Conservation (phyloP, 2,797 vertebrate genomes). For the Eospalax fontanierii region DNA sequence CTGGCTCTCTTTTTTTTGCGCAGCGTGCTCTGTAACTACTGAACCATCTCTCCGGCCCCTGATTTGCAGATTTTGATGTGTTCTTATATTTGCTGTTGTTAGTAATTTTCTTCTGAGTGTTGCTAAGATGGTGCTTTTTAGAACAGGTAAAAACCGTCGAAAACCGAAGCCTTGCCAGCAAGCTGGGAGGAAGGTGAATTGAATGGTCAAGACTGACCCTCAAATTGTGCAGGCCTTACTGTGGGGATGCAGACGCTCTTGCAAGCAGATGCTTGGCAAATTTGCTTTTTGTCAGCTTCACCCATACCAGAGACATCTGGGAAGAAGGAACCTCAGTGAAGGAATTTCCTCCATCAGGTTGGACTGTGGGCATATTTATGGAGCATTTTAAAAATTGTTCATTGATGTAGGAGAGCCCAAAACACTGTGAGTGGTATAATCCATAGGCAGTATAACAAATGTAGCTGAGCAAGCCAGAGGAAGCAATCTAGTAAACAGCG, state of each 20-base stretch:
- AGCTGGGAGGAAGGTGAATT: not conserved
- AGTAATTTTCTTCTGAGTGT: not conserved
- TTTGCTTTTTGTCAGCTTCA: too few species aligned
- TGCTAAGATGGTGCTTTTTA: constrained; percentile 29
- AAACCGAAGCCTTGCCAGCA: not conserved
- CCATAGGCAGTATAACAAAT: too few species aligned
- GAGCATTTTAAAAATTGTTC: too few species aligned
- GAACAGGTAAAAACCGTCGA: not conserved
- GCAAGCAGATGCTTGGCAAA: not conserved
- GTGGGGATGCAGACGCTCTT: not conserved
- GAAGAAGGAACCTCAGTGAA: too few species aligned
- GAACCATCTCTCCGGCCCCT: not conserved
- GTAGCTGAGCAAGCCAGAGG: too few species aligned
- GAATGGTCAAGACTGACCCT: not conserved
- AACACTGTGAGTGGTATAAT: too few species aligned
- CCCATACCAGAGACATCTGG: too few species aligned
- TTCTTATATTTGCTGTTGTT: constrained; percentile 9
- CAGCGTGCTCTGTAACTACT: not conserved
- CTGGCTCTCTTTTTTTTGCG: not conserved
- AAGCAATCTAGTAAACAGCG: too few species aligned
- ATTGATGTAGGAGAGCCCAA: too few species aligned
- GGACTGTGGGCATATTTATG: too few species aligned
- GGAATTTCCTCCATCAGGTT: too few species aligned
- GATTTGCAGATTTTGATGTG: not conserved
- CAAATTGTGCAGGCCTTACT: not conserved